Conservation (phyloP, 1,140 invertebrate species). For the Bombyx mori region DNA sequence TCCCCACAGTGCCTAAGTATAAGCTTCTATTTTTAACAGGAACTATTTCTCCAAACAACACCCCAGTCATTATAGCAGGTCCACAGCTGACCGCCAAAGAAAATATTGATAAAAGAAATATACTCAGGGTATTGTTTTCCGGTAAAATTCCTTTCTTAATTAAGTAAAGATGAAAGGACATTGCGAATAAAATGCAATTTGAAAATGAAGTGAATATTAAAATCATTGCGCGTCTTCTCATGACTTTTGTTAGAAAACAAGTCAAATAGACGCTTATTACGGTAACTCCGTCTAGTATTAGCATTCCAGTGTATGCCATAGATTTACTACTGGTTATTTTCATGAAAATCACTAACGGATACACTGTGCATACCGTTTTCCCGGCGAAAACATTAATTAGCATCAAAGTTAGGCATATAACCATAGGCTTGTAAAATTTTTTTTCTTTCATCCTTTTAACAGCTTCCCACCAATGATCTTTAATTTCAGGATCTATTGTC, state of each 20-base stretch:
- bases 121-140: slow-evolving; percentile 11
- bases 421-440: slow-evolving; percentile 11
- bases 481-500: neutral
- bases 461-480: too few relatives aligned
- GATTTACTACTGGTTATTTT: slow-evolving; percentile 9
- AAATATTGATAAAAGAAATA: slow-evolving; percentile 11
- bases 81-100: slow-evolving; percentile 12
- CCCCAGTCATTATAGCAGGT: slow-evolving; percentile 10
- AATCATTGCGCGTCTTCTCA: slow-evolving; percentile 8
- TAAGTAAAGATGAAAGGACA: slow-evolving; percentile 13
- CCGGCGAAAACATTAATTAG: slow-evolving; percentile 12
- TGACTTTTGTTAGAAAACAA: slow-evolving; percentile 9
- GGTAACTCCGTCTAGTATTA: slow-evolving; percentile 13
- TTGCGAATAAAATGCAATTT: slow-evolving; percentile 2
- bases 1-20: slow-evolving; percentile 6
- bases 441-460: slow-evolving; percentile 1
- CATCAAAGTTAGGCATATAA: slow-evolving; percentile 6
- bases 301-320: slow-evolving; percentile 11
- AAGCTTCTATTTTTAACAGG: slow-evolving; percentile 11
- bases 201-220: slow-evolving; percentile 2
- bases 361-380: slow-evolving; percentile 12
- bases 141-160: slow-evolving; percentile 10
- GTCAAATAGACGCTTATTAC: slow-evolving; percentile 13
- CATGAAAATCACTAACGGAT: slow-evolving; percentile 14
- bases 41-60: slow-evolving; percentile 14